phyloP scores from a whole-genome alignment of 1,140 invertebrate species.

The Orius laevigatus region DNA sequence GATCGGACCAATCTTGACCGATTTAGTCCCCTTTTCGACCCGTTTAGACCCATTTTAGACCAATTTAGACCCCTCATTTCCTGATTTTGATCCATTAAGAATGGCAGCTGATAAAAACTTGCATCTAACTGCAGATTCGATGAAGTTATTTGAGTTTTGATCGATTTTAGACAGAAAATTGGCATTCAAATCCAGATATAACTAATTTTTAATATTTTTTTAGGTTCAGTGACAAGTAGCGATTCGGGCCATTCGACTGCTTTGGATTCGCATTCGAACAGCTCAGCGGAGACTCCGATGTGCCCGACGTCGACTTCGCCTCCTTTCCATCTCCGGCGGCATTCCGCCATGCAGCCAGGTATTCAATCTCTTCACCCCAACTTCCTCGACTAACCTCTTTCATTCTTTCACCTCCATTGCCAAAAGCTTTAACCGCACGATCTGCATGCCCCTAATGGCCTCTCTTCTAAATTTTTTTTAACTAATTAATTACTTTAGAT shows the following conservation, averaged over 20 bases:
- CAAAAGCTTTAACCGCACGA: neutral
- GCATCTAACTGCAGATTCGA: no score
- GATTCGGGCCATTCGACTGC: conserved; percentile 73
- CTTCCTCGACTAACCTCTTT: no score
- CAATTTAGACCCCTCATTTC: no score
- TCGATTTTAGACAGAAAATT: no score
- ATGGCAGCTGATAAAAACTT: no score
- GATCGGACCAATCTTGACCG: no score
- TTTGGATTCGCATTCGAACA: conserved; percentile 49
- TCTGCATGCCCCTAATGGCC: neutral
- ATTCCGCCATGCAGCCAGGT: conserved; percentile 33
- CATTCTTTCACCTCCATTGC: neutral
- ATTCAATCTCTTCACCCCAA: no score
- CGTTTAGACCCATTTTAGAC: no score
- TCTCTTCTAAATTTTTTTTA: neutral
- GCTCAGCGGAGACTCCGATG: conserved; percentile 37
- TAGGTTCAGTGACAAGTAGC: conserved; percentile 66
- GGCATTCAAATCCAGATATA: no score
- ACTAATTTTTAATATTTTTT: conserved; percentile 11
- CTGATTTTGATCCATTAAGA: no score
- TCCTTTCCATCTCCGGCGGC: conserved; percentile 29
- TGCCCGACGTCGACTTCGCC: conserved; percentile 26
- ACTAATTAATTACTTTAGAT: neutral
- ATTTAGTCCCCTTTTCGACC: no score
- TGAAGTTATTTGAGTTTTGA: no score